These are phyloP conservation scores for Drosophila varians DNA, from an alignment of 1,140 invertebrate genomes.

Conservation along the genomic window DNA sequence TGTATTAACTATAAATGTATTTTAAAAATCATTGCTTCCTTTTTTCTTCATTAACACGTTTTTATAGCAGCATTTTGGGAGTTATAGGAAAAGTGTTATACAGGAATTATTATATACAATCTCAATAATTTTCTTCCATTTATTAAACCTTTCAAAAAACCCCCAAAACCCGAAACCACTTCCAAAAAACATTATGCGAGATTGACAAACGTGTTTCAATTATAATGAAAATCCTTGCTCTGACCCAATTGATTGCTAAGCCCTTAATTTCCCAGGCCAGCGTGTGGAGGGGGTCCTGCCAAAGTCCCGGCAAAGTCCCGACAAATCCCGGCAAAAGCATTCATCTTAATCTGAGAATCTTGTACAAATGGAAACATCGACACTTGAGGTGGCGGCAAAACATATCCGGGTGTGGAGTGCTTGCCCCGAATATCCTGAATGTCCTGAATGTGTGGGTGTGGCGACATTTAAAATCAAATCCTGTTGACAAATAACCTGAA, in stretches of 20 bases:
- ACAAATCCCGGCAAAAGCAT: conserved; percentile 19
- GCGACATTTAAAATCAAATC: conserved; percentile 56
- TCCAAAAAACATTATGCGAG: not conserved
- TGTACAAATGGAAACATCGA: conserved; percentile 39
- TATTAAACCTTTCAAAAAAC: not conserved
- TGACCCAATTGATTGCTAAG: conserved; percentile 49
- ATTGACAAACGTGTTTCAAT: not conserved
- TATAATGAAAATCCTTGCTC: not conserved
- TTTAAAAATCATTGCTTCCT: no score
- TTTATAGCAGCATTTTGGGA: no score
- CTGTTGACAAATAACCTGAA: conserved; percentile 62
- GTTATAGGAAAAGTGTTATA: no score
- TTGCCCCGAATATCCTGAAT: no score
- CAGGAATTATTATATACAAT: no score
- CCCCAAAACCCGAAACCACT: no score
- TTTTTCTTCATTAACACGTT: no score
- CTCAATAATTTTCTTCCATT: no score
- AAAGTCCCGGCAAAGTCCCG: not conserved
- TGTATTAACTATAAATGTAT: no score
- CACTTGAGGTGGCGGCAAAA: conserved; percentile 30
- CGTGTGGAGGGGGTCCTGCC: no score
- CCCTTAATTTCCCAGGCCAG: not conserved
- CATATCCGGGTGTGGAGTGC: conserved; percentile 26
- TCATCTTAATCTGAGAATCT: conserved; percentile 40
- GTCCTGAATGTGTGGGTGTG: no score